Conservation (phyloP, 2,113 vertebrate species). For the Hepsetus odoe region DNA sequence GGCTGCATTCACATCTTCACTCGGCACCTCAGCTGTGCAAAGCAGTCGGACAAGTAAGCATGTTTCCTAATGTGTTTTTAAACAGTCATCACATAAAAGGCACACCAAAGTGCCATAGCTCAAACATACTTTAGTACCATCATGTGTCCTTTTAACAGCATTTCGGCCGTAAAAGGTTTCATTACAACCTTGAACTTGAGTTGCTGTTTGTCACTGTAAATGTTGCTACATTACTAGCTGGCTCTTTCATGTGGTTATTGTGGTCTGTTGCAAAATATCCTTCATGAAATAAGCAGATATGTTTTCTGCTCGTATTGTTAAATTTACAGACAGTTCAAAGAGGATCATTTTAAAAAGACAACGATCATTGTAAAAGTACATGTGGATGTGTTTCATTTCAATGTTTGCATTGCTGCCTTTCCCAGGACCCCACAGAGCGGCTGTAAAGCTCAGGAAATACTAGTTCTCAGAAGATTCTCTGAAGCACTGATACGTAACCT, state of each 20-base stretch:
- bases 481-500: conserved; percentile 73
- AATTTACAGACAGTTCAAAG: background rate
- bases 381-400: background rate
- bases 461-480: conserved; percentile 69
- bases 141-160: background rate
- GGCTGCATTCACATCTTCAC: conserved; percentile 73
- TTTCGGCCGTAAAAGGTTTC: background rate
- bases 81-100: background rate
- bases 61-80: background rate
- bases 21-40: conserved; percentile 70
- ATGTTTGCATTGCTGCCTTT: conserved; percentile 17
- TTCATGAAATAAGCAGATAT: background rate
- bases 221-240: background rate
- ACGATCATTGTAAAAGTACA: conserved; percentile 3
- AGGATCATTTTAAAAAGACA: too few species aligned
- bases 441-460: conserved; percentile 68
- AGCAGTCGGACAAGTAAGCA: conserved; percentile 68
- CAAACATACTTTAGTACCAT: background rate
- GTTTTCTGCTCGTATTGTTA: background rate
- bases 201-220: background rate
- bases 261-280: background rate
- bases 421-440: conserved; percentile 67
- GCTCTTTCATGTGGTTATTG: background rate
- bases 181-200: background rate
- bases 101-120: background rate